Evolutionary conservation across 2,113 vertebrate genomes (phyloP), one percentile per base, ranked within the genome.

Genomic region (Haemorhous mexicanus): DNA sequence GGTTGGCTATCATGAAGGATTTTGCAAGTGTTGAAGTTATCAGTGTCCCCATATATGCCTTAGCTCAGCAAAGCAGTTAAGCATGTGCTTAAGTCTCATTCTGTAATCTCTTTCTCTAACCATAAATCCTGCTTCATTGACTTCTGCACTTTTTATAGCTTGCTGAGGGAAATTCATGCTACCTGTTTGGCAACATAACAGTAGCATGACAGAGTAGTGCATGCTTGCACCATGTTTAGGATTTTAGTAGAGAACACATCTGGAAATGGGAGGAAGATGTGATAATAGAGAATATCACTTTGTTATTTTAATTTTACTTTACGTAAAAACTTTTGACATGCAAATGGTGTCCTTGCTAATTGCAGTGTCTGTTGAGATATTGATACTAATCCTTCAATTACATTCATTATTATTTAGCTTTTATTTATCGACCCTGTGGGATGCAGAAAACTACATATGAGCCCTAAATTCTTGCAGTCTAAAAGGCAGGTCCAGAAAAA

Each of bases 1-100:
- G 78, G 64, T 84, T 98, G 97, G 97, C 97, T 98, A 97, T 93
- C 83, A 96, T 80, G 95, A 95, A 97, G 96, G 97, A 92, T 83
- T 95, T 97, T 95, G 80, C 76, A 91, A 94, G 92, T 87, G 83
- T 91, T 90, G 44, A 94, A 95, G 79, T 96, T 94, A 94, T 96
- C 91, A 23, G 84, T 58, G 87, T 79, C 75, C 79, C 89, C 90
- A 74, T 67, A 84, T 95, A 88, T 18, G 90, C 88, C 96, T 94
- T 88, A 93, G 93, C 90, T 87, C 87, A 95, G 93, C 93, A 95
- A 95, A 95, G 70, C 94, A 88, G 90, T 92, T 97, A 96, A 86
- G 82, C 92, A 95, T 84, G 72, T 94, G 72, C 90, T 94, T 95
- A 93, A 96, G 82, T 91, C 95, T 74, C 81, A 72, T 88, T 89